Evolutionary conservation across 2,888 invertebrate genomes (phyloP), one percentile per base, ranked within the genome.

Genomic region (Lymantria dispar): DNA sequence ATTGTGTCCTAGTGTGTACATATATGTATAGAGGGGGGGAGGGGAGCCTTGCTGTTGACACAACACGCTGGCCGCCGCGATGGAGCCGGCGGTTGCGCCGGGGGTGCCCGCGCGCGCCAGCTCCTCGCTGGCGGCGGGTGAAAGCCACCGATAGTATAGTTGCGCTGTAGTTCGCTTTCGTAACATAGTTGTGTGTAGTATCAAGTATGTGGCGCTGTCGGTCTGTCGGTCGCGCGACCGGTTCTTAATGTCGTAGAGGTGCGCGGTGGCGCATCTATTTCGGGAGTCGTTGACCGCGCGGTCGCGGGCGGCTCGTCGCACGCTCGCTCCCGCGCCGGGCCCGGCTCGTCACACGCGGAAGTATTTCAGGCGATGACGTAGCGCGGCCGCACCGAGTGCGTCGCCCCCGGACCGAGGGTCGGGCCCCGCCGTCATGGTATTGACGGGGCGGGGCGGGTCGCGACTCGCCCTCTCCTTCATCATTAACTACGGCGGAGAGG

Each of bases 261-360:
- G 86, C 75, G 79, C 76, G 76, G 77, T 73, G 76, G 80, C 79
- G 87, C 87, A 79, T 85, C 88, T 88, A 88, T 88, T 90, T 90
- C 85, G 89, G 88, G 87, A 88, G 89, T 89, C 89, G 88, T 82
- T 87, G 89, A 89, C 89, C 89, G 88, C 83, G 76, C 74, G 80
- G 77, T 88, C 83, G 76, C 74, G 80, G 77, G 81, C 80, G 85
- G 85, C 85, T 80, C 76, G 73, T 74, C 56, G 61, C 57, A 52
- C 72, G 73, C 76, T 78, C 76, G 80, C 75, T 75, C 60, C 72
- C 71, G 76, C 65, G 64, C 74, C 74, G 78, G 74, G 73, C 70
- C 74, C 63, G 68, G 58, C 66, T 55, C 65, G 66, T 52, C 48
- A 60, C 50, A 62, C 66, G 57, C 74, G 68, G 72, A 70, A 70